Percentiles rank a stretch among this genome's conserved stretches.
Evolutionary conservation across 2,888 invertebrate species (phyloP).

Genomic region (Bellardia bayeri): DNA sequence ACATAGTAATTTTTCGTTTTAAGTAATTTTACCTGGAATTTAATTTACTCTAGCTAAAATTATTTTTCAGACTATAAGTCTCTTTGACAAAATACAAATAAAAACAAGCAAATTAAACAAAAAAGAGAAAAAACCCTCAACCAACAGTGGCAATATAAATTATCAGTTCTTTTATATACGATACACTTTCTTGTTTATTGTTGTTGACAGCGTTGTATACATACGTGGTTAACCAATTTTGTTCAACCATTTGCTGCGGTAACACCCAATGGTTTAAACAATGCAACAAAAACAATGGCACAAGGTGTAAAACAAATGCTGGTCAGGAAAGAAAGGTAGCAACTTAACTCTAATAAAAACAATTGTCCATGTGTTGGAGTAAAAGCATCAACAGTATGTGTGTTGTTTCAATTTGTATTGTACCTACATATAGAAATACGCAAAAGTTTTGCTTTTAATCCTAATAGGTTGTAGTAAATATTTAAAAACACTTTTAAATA

Average conservation of each 20-base stretch:
- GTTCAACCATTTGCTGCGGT: slow-evolving; percentile 39
- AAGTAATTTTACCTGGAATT: too few relatives aligned
- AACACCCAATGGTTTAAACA: slow-evolving; percentile 29
- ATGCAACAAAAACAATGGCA: background rate
- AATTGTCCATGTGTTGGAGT: background rate
- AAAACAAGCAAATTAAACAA: background rate
- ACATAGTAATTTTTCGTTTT: too few relatives aligned
- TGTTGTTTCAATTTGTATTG: background rate
- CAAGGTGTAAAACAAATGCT: slow-evolving; percentile 3
- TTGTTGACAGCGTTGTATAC: slow-evolving; percentile 31
- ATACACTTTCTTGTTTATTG: slow-evolving; percentile 13
- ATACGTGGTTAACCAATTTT: background rate
- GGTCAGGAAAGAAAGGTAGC: background rate
- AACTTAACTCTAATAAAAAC: background rate
- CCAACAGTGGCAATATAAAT: slow-evolving; percentile 33
- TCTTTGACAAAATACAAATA: background rate
- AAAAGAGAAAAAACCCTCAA: background rate
- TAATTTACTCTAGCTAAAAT: background rate
- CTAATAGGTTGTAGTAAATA: too few relatives aligned
- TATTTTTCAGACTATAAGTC: background rate
- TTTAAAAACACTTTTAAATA: too few relatives aligned
- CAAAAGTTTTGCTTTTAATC: too few relatives aligned
- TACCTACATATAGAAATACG: background rate
- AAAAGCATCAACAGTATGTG: background rate
- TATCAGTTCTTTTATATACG: background rate